Evolutionary conservation across 1,140 invertebrate genomes (phyloP).

Genomic region (Plodia interpunctella): DNA sequence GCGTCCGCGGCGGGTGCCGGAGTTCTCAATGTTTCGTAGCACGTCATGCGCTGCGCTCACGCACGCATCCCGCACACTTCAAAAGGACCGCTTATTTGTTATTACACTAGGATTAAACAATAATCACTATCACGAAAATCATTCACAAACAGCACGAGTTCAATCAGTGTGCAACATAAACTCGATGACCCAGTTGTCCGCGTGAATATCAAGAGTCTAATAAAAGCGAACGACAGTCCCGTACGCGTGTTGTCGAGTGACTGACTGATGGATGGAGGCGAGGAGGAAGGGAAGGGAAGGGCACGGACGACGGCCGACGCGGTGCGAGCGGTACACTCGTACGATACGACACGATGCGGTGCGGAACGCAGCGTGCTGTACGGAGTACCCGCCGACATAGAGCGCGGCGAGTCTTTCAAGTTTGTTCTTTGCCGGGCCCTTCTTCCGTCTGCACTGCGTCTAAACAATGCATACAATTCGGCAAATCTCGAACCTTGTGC

Average conservation of each 20-base stretch:
- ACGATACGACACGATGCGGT: background rate
- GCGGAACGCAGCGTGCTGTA: background rate
- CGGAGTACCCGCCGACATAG: no score
- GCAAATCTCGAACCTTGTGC: no score
- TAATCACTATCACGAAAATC: conserved; percentile 39
- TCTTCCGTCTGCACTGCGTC: no score
- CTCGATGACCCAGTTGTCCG: conserved; percentile 68
- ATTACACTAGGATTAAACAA: conserved; percentile 23
- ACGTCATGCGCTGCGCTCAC: conserved; percentile 77
- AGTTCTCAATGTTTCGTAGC: conserved; percentile 76
- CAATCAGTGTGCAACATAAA: conserved; percentile 37
- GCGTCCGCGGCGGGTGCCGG: conserved; percentile 73
- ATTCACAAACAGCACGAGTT: conserved; percentile 55
- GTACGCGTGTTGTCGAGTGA: conserved; percentile 55
- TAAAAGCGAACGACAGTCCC: conserved; percentile 42
- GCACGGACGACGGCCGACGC: conserved; percentile 25
- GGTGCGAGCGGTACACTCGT: background rate
- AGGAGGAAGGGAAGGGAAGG: conserved; percentile 32
- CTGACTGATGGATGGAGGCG: conserved; percentile 67
- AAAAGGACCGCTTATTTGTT: conserved; percentile 65
- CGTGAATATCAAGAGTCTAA: conserved; percentile 47
- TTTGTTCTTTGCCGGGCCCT: no score
- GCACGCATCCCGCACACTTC: conserved; percentile 73
- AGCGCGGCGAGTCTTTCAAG: no score
- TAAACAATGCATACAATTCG: no score